Evolutionary conservation across 2,888 invertebrate genomes (phyloP), one percentile per base, ranked within the genome.

Genomic region (Dryobota labecula): DNA sequence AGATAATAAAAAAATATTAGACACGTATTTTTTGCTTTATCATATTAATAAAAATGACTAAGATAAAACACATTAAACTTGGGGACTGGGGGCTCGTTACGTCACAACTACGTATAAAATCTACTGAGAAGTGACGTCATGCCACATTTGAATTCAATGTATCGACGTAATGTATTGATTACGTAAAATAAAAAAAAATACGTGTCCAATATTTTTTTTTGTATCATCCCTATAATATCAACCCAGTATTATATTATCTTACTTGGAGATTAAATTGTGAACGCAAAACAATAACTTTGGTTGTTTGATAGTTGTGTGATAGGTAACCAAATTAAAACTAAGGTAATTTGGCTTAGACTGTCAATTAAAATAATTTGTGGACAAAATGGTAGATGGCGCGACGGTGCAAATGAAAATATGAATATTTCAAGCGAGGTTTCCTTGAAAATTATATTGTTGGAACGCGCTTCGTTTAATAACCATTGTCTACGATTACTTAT

Each of bases 321-420:
- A n/a, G 15, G 2, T 72, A n/a, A 15, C 15, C 9, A 70, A 43
- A 69, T 15, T 53, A 53, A 43, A 43, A 69, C 70, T 27, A 27
- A 53, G n/a, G 2, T 15, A 43, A 53, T 70, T 43, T 53, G 15
- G 43, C 11, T 43, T 36, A 27, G 5, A 36, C 8, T 70, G n/a
- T 24, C 38, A 41, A 33, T n/a, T n/a, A 11, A 20, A 51, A 54
- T 54, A n/a, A 70, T 43, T 43, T 30, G 45, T 54, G 20, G 5
- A 24, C 11, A 53, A 38, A 53, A n/a, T 33, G n/a, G 11, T 45
- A 71, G 27, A 54, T 38, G 30, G 30, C 20, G 45, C 38, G 45
- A 20, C 45, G 13, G 18, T 45, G 38, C 9, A 70, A 70, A 72
- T 47, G 0, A 30, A 70, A 72, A 72, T 11, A 72, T 56, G 24